These are phyloP conservation scores for Acrocephalus arundinaceus DNA, from an alignment of 2,113 vertebrate genomes.

Conservation along the genomic window DNA sequence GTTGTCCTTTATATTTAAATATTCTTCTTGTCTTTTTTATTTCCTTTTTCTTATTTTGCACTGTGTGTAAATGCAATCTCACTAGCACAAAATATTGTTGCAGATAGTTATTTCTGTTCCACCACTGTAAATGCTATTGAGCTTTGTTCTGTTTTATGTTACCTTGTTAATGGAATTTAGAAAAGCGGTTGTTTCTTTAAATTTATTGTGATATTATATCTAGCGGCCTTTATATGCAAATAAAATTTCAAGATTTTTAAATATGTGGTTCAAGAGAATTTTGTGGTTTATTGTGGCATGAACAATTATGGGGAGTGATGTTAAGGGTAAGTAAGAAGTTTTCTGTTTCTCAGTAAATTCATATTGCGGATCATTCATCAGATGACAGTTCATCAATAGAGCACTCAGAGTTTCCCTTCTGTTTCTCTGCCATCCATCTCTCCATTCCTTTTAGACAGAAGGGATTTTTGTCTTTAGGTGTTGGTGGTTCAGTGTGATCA, in stretches of 20 bases:
- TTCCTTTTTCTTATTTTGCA: slow-evolving; percentile 87
- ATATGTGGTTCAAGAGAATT: slow-evolving; percentile 11
- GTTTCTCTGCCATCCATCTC: background rate
- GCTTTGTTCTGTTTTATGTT: slow-evolving; percentile 89
- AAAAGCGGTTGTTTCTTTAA: slow-evolving; percentile 88
- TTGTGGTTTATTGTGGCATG: background rate
- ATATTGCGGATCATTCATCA: background rate
- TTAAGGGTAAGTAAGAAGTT: slow-evolving; percentile 27
- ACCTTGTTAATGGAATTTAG: slow-evolving; percentile 90
- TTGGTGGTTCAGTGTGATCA: background rate
- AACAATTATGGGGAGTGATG: background rate
- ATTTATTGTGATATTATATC: slow-evolving; percentile 99
- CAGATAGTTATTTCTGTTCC: slow-evolving; percentile 91
- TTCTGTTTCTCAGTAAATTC: slow-evolving; percentile 38
- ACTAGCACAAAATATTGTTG: slow-evolving; percentile 95
- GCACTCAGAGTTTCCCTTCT: slow-evolving; percentile 1
- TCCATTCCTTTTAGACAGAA: background rate
- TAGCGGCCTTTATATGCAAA: slow-evolving; percentile 99
- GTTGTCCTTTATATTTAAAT: slow-evolving; percentile 92
- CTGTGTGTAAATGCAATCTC: slow-evolving; percentile 99
- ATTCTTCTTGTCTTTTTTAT: slow-evolving; percentile 83
- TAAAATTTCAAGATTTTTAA: slow-evolving; percentile 99
- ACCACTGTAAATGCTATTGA: slow-evolving; percentile 91
- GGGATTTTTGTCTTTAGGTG: background rate
- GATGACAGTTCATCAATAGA: background rate